These are phyloP conservation scores for Anolis carolinensis DNA, from an alignment of 2,113 vertebrate genomes.

Conservation along the genomic window DNA sequence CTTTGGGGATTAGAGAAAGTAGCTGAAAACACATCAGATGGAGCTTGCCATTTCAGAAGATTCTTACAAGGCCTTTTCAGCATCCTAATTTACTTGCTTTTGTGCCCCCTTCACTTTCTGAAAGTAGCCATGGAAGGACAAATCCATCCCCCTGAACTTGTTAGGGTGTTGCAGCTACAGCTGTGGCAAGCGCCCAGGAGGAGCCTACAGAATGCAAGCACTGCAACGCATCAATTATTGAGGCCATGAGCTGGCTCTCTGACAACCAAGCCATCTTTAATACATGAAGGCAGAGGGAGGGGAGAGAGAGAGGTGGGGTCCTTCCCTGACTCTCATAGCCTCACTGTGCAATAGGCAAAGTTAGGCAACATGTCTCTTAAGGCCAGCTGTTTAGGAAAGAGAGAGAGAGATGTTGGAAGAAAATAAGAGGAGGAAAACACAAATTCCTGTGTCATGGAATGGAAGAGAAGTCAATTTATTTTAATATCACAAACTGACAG, in stretches of 20 bases:
- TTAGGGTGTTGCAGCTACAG: neutral
- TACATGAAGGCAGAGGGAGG: neutral
- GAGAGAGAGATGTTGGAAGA: neutral
- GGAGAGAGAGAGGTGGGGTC: neutral
- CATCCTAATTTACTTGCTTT: neutral
- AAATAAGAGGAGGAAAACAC: neutral
- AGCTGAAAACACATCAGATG: neutral
- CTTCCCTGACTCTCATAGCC: conserved; percentile 9
- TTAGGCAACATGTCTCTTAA: neutral
- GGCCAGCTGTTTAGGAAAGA: neutral
- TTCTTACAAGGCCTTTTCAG: neutral
- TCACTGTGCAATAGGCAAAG: neutral
- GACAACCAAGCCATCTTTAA: conserved; percentile 26
- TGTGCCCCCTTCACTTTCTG: neutral
- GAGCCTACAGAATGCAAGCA: conserved; percentile 2
- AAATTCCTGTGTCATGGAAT: neutral
- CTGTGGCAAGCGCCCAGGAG: conserved; percentile 3
- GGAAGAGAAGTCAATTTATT: neutral
- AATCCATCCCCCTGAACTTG: conserved; percentile 5
- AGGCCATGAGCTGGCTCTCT: conserved; percentile 22
- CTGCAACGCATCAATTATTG: conserved; percentile 40
- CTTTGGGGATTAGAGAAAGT: neutral
- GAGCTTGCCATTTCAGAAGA: neutral
- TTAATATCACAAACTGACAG: neutral
- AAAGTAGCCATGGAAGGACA: neutral